A percentile compares a stretch with the other conserved stretches of the same genome.
These are phyloP conservation scores for Karalla daura DNA, from an alignment of 2,797 vertebrate species.

Conservation along the genomic window DNA sequence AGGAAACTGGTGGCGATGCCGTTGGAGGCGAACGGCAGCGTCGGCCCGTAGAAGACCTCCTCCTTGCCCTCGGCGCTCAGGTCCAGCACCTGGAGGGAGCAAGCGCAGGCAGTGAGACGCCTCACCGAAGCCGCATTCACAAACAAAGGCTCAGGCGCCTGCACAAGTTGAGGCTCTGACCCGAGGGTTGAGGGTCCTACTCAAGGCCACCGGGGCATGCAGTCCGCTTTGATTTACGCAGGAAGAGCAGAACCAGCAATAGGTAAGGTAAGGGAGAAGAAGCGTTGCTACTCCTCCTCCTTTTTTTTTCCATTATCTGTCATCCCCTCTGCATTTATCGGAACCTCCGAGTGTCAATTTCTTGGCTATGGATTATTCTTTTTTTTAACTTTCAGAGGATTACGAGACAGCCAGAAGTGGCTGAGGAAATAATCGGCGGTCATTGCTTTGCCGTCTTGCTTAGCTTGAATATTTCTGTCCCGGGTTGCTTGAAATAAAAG, in stretches of 20 bases:
- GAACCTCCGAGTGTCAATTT: not conserved
- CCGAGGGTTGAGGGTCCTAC: not conserved
- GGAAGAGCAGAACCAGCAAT: too few species aligned
- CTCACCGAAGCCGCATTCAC: not conserved
- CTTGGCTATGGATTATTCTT: not conserved
- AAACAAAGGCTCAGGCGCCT: not conserved
- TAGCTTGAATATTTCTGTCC: too few species aligned
- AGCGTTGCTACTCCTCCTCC: not conserved
- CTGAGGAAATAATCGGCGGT: too few species aligned
- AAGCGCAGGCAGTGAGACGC: not conserved
- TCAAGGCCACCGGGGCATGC: not conserved
- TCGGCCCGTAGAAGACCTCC: conserved; percentile 97
- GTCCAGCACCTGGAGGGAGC: conserved; percentile 89
- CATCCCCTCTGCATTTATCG: too few species aligned
- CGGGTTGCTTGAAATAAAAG: not conserved
- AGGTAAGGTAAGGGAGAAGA: not conserved
- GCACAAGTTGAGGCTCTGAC: too few species aligned
- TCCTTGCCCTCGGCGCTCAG: conserved; percentile 95
- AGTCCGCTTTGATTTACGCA: too few species aligned
- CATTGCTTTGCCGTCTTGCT: too few species aligned
- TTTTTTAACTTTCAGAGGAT: too few species aligned
- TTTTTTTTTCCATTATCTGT: not conserved
- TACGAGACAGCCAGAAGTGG: too few species aligned
- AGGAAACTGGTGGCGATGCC: conserved; percentile 96
- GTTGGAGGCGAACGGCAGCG: conserved; percentile 95